Conservation (phyloP, 2,797 vertebrate species). For the Trichosurus vulpecula region DNA sequence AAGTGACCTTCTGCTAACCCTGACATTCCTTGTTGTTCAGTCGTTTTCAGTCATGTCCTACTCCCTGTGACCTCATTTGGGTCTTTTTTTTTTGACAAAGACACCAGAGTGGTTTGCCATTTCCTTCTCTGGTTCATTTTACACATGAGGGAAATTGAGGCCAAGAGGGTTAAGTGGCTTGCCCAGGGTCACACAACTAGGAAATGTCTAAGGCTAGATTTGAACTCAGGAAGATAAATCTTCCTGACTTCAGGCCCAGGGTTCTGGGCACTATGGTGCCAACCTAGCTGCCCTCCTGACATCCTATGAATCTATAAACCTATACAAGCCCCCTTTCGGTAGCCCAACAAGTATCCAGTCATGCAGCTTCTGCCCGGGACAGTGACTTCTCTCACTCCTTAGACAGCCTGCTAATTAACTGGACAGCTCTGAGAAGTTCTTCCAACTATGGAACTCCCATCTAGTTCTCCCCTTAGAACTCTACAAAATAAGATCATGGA, state of each 20-base stretch:
- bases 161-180: not conserved
- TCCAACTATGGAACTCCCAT: not conserved
- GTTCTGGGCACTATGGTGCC: not conserved
- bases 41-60: not conserved
- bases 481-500: not conserved
- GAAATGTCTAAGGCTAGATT: not conserved
- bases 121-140: not conserved
- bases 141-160: not conserved
- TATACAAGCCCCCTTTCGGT: not conserved
- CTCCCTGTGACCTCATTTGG: not conserved
- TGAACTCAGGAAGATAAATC: not conserved
- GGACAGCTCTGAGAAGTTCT: not conserved
- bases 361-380: not conserved
- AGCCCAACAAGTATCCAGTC: not conserved
- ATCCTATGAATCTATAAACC: not conserved
- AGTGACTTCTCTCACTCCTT: not conserved
- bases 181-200: not conserved
- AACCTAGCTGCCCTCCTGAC: not conserved
- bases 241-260: not conserved
- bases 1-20: not conserved
- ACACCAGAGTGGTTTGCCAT: not conserved
- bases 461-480: not conserved
- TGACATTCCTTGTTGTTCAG: not conserved
- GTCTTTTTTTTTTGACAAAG: not conserved
- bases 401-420: not conserved